These are phyloP conservation scores for Eubasilissa regina DNA, from an alignment of 1,140 invertebrate species.

Conservation along the genomic window DNA sequence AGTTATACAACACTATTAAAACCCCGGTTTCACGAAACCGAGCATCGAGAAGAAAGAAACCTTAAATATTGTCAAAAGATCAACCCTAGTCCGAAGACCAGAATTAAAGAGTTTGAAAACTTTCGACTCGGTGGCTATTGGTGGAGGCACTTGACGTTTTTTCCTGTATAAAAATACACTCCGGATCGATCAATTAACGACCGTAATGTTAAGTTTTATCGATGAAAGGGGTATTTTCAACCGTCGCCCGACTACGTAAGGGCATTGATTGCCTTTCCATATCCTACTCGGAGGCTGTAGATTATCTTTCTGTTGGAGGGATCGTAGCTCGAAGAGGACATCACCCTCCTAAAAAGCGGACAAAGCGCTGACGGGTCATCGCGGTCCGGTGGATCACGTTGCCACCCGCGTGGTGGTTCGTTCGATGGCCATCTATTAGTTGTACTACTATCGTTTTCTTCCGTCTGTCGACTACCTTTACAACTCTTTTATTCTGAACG, in stretches of 20 bases:
- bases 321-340: too few relatives aligned
- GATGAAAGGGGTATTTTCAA: too few relatives aligned
- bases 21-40: background rate
- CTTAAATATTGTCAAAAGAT: slow-evolving; percentile 1
- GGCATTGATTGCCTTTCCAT: background rate
- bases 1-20: slow-evolving; percentile 15
- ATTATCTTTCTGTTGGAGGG: too few relatives aligned
- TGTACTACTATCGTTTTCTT: slow-evolving; percentile 1
- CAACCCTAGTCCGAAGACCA: background rate
- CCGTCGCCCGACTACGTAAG: too few relatives aligned
- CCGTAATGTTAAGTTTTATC: too few relatives aligned
- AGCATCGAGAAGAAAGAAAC: background rate
- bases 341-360: slow-evolving; percentile 9
- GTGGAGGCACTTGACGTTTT: background rate
- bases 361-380: background rate
- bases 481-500: slow-evolving; percentile 22
- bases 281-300: background rate
- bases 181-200: too few relatives aligned
- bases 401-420: slow-evolving; percentile 23
- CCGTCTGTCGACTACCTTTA: slow-evolving; percentile 10
- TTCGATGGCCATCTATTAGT: slow-evolving; percentile 23
- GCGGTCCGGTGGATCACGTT: background rate
- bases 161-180: background rate
- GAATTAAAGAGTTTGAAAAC: background rate
- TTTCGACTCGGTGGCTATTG: slow-evolving; percentile 3